These are phyloP conservation scores for Diplolepis rosae DNA, from an alignment of 2,888 invertebrate species.

Conservation along the genomic window DNA sequence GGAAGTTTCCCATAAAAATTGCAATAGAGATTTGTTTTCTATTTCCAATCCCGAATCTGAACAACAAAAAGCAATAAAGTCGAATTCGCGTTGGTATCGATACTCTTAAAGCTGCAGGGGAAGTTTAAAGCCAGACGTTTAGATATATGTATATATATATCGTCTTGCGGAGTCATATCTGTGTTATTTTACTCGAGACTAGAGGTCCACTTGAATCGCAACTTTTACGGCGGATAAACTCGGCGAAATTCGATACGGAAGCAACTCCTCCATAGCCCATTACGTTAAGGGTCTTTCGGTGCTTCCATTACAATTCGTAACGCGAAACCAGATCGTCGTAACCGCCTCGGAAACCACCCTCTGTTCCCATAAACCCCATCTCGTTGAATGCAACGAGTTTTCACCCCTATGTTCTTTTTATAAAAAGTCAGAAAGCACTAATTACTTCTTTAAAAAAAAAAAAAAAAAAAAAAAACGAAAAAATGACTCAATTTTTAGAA, in stretches of 20 bases:
- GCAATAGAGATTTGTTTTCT: conserved; percentile 9
- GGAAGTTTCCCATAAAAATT: not conserved
- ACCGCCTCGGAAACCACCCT: not conserved
- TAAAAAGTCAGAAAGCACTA: no score
- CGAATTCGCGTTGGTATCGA: conserved; percentile 15
- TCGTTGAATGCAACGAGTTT: not conserved
- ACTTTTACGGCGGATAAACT: conserved; percentile 30
- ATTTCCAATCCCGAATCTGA: conserved; percentile 2
- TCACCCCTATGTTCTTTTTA: not conserved
- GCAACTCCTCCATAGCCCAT: conserved; percentile 28
- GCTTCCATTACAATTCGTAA: conserved; percentile 30
- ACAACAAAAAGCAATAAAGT: conserved; percentile 21
- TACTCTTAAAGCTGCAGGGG: not conserved
- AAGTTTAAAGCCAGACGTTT: conserved; percentile 17
- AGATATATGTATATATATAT: not conserved
- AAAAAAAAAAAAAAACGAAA: not conserved
- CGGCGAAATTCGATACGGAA: conserved; percentile 29
- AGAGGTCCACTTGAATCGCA: conserved; percentile 31
- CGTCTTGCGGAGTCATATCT: conserved; percentile 20
- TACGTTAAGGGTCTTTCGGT: conserved; percentile 29
- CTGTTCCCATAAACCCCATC: not conserved
- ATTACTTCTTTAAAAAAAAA: no score
- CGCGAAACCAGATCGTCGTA: conserved; percentile 22
- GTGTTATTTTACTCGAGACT: conserved; percentile 25
- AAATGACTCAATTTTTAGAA: no score